Base-by-base conservation (phyloP, 2,888 invertebrate genomes). In the Andrena dorsata region DNA sequence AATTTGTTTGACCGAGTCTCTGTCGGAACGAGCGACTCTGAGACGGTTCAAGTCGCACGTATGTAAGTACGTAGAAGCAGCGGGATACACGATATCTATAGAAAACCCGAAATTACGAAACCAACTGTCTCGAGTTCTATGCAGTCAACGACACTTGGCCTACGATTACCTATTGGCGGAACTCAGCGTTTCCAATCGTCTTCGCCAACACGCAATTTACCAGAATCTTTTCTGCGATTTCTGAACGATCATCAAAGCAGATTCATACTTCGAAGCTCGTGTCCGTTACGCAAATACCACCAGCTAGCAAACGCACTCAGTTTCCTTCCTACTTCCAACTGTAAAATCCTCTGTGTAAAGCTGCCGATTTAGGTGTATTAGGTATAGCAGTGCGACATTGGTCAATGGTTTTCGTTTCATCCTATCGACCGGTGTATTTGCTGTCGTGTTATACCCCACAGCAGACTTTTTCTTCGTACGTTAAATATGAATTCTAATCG, bases 401-500 rank as follows among this genome's bases (percentile, higher is more conserved):
- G 49, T 73, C 53, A 47, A 81, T 65, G 68, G 69, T 72, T 66
- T 76, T 76, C 64, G 66, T 81, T 73, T 65, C 61, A 30, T 23
- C 4, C 23, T 70, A 83, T 76, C 76, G 82, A 83, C 76, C 65
- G 56, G 5, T 35, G 58, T 53, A 49, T 65, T 64, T 64, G 26
- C 64, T 28, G 26, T 73, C 49, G 80, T 53, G 69, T 68, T 41
- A 49, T 49, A 56, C 56, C 47, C 4, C 51, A 10, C 8, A 4
- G 26, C 16, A 7, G n/a, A 47, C n/a, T 13, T 72, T 76, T 28
- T 30, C 16, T 49, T 56, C 10, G 2, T 56, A 26, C 5, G 13
- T 63, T 47, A 60, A 61, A 70, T 32, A 53, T 35, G 10, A 26
- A 23, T 23, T 53, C n/a, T 6, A 70, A n/a, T 56, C 20, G 28